These are phyloP conservation scores for Meleagris gallopavo DNA, from an alignment of 2,113 vertebrate genomes.

Conservation along the genomic window DNA sequence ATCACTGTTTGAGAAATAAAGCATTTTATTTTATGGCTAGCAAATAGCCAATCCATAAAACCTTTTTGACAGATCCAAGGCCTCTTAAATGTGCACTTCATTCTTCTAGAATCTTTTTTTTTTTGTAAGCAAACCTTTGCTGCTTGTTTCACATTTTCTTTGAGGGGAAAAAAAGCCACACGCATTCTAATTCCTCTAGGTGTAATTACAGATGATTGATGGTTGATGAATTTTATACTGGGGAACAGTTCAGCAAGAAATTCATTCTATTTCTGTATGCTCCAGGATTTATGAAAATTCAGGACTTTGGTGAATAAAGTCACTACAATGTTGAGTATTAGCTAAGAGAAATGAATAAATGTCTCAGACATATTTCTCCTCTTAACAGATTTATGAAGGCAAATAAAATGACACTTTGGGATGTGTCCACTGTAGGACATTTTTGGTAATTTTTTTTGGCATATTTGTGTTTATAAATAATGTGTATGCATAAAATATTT, in stretches of 20 bases:
- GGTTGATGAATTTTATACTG: conserved; percentile 19
- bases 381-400: neutral
- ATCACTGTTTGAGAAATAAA: conserved; percentile 30
- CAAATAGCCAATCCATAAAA: neutral
- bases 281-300: neutral
- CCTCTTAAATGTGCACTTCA: neutral
- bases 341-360: neutral
- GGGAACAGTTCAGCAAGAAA: neutral
- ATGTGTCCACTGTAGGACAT: neutral
- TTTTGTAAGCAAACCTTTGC: neutral
- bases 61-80: neutral
- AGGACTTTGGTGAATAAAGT: neutral
- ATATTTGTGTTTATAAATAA: conserved; percentile 1
- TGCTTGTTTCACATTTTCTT: conserved; percentile 29
- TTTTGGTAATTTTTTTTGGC: neutral
- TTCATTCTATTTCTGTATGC: neutral
- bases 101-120: neutral
- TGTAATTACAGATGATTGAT: neutral
- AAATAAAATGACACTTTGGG: neutral
- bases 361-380: neutral
- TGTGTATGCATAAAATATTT: neutral
- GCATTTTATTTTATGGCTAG: conserved; percentile 3
- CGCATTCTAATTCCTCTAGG: conserved; percentile 8
- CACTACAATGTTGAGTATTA: neutral
- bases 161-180: neutral